Conservation (phyloP, 2,797 vertebrate genomes). For the Oophaga sylvatica region DNA sequence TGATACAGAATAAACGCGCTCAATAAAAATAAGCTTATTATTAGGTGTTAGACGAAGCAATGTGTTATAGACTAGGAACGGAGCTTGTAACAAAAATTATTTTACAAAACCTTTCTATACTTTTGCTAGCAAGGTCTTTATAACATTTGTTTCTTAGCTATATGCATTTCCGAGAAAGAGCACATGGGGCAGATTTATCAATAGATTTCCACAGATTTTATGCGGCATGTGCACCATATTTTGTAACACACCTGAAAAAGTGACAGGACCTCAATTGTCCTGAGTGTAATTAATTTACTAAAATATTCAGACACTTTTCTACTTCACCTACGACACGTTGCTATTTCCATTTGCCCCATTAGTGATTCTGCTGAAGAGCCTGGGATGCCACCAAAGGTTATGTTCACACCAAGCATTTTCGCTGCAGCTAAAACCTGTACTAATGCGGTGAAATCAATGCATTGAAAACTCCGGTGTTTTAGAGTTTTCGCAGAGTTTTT, state of each 20-base stretch:
- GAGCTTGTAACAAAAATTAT: background rate
- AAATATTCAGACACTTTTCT: no score
- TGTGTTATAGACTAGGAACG: background rate
- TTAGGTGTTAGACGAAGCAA: background rate
- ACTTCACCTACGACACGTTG: no score
- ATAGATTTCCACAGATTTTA: background rate
- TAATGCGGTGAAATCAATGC: no score
- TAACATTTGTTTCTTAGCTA: background rate
- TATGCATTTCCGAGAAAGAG: background rate
- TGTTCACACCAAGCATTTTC: no score
- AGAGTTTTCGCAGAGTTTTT: no score
- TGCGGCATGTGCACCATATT: background rate
- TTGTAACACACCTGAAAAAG: background rate
- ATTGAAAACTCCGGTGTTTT: no score
- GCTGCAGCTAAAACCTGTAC: no score
- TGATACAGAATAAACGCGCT: background rate
- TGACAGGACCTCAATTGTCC: background rate
- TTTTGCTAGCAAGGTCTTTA: background rate
- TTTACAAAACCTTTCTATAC: background rate
- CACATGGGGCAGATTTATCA: background rate
- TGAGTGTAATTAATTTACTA: no score
- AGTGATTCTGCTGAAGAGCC: no score
- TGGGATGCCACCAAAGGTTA: no score
- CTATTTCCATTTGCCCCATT: no score
- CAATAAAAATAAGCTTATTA: background rate